Base-by-base conservation (phyloP, 2,113 vertebrate genomes). In the Syngnathus typhle region DNA sequence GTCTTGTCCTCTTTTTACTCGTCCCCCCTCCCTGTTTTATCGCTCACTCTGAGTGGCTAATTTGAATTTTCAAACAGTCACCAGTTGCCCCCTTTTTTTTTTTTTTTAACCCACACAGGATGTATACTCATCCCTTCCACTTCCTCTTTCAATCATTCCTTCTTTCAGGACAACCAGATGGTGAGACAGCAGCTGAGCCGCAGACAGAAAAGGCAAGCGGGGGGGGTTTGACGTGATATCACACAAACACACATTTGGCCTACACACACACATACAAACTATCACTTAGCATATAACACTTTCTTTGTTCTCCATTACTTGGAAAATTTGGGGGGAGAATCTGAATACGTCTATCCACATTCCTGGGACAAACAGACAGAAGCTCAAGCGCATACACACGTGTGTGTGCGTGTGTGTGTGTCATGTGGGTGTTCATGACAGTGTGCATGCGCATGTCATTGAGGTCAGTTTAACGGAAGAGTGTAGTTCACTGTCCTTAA, bases 221-320 rank as follows among this genome's bases (percentile, higher is more conserved):
- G 61, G 44, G 13, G 71, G 82, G 74, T 76, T 77, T 86, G 86
- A 90, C 83, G 86, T 88, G 83, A 59, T n/a, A 4, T 19, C 21
- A 88, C 77, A 7, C 69, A 72, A 76, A 79, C 73, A 63, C 82
- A 46, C 74, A 75, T 65, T 38, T 47, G n/a, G 21, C 67, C n/a
- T 18, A 55, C 21, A 88, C 77, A 6, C 69, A 72, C 76, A 79
- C 73, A 60, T 80, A 46, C 68, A 27, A 39, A 52, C 52, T 41
- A 67, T 71, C 65, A 71, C 8, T 32, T 27, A 58, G 64, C 37
- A 27, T 62, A 88, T 82, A 91, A 91, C 88, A 78, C 72, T 76
- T 65, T 77, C 75, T 87, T 90, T 91, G 90, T 91, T 56, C 52
- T 65, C 71, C 43, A 71, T 73, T 76, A 75, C 77, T 68, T 79